Evolutionary conservation across 2,797 vertebrate species (phyloP).

Genomic region (Graptemys geographica): DNA sequence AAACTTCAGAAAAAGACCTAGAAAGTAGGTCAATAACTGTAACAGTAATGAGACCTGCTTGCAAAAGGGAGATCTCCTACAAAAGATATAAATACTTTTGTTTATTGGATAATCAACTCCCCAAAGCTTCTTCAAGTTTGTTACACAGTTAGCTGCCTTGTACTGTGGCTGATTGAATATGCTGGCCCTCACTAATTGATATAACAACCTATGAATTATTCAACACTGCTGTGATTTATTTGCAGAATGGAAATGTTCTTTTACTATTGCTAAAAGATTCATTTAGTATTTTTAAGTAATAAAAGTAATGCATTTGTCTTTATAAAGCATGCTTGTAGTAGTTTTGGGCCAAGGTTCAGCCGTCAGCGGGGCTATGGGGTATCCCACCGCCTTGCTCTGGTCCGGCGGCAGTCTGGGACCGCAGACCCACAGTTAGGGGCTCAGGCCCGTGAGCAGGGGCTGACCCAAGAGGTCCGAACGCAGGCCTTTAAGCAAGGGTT

Average conservation of each 20-base stretch:
- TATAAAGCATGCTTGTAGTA: background rate
- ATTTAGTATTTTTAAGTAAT: background rate
- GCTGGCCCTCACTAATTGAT: background rate
- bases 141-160: background rate
- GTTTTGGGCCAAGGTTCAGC: too few species aligned
- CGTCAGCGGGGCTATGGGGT: too few species aligned
- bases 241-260: background rate
- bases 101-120: accelerated
- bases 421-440: too few species aligned
- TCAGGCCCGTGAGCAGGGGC: too few species aligned
- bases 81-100: background rate
- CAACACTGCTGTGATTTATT: background rate
- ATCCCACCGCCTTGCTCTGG: too few species aligned
- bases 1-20: background rate
- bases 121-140: background rate
- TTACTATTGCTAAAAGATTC: background rate
- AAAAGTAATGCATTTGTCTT: background rate
- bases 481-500: too few species aligned
- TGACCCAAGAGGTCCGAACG: too few species aligned
- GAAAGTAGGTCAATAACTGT: background rate
- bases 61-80: background rate
- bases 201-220: background rate
- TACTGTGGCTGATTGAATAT: background rate
- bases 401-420: too few species aligned
- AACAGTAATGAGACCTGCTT: background rate